Base-by-base conservation (phyloP, 2,888 invertebrate species). In the Chrysotoxum bicinctum region DNA sequence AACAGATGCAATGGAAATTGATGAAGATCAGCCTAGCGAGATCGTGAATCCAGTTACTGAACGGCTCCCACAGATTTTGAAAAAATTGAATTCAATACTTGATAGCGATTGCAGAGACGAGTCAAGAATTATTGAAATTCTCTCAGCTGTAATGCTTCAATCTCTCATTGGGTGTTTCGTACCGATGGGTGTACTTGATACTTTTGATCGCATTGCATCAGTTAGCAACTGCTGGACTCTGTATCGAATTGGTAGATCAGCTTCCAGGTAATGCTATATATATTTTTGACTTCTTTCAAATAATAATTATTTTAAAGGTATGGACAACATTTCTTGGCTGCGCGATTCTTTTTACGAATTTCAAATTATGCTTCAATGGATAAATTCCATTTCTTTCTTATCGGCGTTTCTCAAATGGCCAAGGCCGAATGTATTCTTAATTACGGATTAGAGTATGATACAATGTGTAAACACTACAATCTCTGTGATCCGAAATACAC, bases 341-440 rank as follows among this genome's bases (percentile, higher is more conserved):
- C 95, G 0, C 92, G 92, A 7, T 93, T 97, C 37, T 94, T 96
- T 88, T 92, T 93, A 30, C 93, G 93, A 54, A 91, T 97, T 32
- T 93, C 94, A 2, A 94, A 94, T 56, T 93, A 94, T 87, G 96
- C 96, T 0, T 96, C 97, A 16, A 96, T 97, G 37, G 98, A 98
- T 90, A 96, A 97, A 88, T 94, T 96, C 60, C 96, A 98, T 89
- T 97, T 97, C 89, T 98, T 98, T 96, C 92, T 98, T 69, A 94
- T 95, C 0, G 96, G 97, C 0, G 91, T 98, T n/a, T 94, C 95
- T 83, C 94, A 96, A 81, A 94, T 97, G 87, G 95, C 96, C 0
- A 93, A 93, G 62, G 97, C 96, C 0, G 97, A 97, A 91, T 94
- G 95, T 14, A 93, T 93, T 68, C 92, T 97, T 0, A 92, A 93